Evolutionary conservation across 2,113 vertebrate genomes (phyloP).

Genomic region (Pygoscelis antarcticus): DNA sequence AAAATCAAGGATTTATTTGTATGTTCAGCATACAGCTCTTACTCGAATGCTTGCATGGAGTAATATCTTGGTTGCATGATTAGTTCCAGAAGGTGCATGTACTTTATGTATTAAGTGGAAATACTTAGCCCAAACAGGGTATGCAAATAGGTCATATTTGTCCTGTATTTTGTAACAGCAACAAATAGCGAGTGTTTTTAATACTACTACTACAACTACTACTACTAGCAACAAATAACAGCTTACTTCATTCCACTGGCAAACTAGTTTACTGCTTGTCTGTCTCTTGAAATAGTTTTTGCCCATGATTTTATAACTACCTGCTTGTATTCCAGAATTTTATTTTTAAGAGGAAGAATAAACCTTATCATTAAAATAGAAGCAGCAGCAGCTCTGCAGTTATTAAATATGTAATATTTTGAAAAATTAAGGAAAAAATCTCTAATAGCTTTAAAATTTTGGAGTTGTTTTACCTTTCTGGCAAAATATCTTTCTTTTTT

Average conservation of each 20-base stretch:
- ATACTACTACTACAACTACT: background rate
- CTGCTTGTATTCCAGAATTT: background rate
- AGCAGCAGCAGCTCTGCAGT: background rate
- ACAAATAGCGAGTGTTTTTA: background rate
- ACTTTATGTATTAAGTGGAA: background rate
- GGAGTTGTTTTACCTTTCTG: background rate
- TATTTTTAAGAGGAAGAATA: slow-evolving; percentile 63
- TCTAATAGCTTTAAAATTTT: background rate
- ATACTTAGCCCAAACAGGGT: background rate
- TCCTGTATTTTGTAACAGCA: background rate
- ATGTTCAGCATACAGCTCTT: background rate
- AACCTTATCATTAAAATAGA: slow-evolving; percentile 28
- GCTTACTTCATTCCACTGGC: background rate
- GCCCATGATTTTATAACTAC: background rate
- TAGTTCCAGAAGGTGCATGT: background rate
- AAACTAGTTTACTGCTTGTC: background rate
- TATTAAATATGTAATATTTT: background rate
- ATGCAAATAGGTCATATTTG: background rate
- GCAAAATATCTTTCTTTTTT: background rate
- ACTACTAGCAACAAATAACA: background rate
- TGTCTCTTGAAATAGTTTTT: slow-evolving; percentile 1
- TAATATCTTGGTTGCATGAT: background rate
- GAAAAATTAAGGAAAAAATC: background rate
- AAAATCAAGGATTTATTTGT: background rate
- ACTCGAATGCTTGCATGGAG: background rate